These are phyloP conservation scores for Scatophagus argus DNA, from an alignment of 2,113 vertebrate species.

Conservation along the genomic window DNA sequence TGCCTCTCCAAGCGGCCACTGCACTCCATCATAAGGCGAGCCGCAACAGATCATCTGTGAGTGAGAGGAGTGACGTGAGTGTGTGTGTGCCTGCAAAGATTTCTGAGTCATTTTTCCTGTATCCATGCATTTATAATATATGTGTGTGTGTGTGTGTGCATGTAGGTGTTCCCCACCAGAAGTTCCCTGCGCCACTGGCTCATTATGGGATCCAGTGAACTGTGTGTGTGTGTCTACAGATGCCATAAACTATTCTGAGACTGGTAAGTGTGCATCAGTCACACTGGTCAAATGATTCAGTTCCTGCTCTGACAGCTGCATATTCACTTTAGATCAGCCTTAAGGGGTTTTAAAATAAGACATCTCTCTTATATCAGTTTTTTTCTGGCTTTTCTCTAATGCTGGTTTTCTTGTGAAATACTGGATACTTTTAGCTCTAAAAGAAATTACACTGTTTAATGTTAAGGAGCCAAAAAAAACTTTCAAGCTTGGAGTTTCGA, in stretches of 20 bases:
- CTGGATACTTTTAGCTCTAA: not conserved
- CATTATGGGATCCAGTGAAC: conserved; percentile 74
- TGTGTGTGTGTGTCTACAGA: conserved; percentile 75
- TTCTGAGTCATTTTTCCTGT: not conserved
- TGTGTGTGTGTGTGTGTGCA: not conserved
- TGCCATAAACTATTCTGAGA: conserved; percentile 62
- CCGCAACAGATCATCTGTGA: conserved; percentile 75
- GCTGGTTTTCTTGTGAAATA: not conserved
- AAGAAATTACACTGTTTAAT: not conserved
- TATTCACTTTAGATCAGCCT: not conserved
- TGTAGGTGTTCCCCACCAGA: conserved; percentile 78
- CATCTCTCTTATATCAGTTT: not conserved
- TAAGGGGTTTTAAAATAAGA: not conserved
- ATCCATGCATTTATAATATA: not conserved
- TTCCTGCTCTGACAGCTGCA: not conserved
- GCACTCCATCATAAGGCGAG: conserved; percentile 81
- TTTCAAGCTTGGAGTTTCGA: not conserved
- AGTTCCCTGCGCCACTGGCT: conserved; percentile 68
- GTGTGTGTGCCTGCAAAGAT: not conserved
- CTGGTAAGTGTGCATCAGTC: conserved; percentile 55
- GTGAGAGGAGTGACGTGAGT: conserved; percentile 27
- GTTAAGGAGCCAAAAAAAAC: not conserved
- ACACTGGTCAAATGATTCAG: not conserved
- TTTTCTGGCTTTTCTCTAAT: not conserved
- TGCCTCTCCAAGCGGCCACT: conserved; percentile 76